Conservation (phyloP, 2,888 invertebrate genomes). For the Volucella inflata region DNA sequence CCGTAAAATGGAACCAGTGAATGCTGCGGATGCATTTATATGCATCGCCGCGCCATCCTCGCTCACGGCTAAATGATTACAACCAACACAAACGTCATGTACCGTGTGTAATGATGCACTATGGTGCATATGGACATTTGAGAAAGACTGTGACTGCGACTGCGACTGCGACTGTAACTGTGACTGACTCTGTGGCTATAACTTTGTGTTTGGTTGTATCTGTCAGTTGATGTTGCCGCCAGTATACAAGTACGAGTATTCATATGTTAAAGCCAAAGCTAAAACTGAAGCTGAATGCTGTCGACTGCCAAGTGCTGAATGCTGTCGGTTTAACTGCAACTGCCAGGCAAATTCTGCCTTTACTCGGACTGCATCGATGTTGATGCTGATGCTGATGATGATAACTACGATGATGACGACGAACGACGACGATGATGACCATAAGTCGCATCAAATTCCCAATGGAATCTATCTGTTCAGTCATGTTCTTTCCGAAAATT, state of each 20-base stretch:
- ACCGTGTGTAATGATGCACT: neutral
- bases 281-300: neutral
- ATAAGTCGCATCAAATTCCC: slow-evolving; percentile 70
- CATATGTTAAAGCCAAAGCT: neutral
- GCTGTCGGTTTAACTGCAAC: slow-evolving; percentile 39
- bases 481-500: slow-evolving; percentile 70
- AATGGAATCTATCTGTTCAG: slow-evolving; percentile 67
- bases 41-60: slow-evolving; percentile 48
- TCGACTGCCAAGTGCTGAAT: slow-evolving; percentile 37
- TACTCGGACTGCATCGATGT: neutral
- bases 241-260: neutral
- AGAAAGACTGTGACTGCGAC: no score
- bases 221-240: slow-evolving; percentile 67
- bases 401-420: slow-evolving; percentile 42
- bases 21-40: neutral
- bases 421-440: slow-evolving; percentile 51
- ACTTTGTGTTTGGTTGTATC: slow-evolving; percentile 33
- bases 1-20: neutral
- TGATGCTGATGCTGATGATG: neutral
- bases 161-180: no score
- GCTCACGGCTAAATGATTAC: slow-evolving; percentile 57
- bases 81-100: slow-evolving; percentile 56
- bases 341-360: neutral
- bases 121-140: slow-evolving; percentile 4
- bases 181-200: no score